Evolutionary conservation across 1,140 invertebrate species (phyloP).

Genomic region (Littorina saxatilis): DNA sequence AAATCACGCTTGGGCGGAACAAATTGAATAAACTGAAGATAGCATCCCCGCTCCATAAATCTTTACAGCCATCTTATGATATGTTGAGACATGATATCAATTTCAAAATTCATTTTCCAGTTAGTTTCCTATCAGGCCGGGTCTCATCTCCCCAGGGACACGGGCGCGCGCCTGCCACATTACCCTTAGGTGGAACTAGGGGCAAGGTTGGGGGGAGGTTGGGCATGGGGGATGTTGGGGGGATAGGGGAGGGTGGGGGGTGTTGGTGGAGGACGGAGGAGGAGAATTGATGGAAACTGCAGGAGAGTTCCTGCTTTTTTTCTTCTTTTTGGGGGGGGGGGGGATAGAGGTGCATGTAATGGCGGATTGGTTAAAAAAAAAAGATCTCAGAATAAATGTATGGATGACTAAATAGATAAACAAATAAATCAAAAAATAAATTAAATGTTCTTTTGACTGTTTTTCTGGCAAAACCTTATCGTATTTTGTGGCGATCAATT

Average conservation of each 20-base stretch:
- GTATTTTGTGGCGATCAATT: too few relatives aligned
- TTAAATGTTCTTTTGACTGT: too few relatives aligned
- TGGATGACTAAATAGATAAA: too few relatives aligned
- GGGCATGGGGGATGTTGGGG: background rate
- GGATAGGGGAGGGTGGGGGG: background rate
- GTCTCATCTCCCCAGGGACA: conserved; percentile 2
- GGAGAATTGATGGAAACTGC: background rate
- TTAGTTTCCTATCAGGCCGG: conserved; percentile 36
- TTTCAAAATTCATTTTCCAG: conserved; percentile 44
- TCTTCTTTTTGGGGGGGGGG: background rate
- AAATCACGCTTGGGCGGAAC: conserved; percentile 42
- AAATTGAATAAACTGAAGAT: conserved; percentile 39
- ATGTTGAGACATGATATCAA: conserved; percentile 43
- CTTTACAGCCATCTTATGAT: conserved; percentile 40
- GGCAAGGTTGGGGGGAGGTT: background rate
- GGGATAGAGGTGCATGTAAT: too few relatives aligned
- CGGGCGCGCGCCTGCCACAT: background rate
- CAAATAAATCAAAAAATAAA: too few relatives aligned
- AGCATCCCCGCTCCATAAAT: conserved; percentile 40
- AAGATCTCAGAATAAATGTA: too few relatives aligned
- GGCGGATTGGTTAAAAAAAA: too few relatives aligned
- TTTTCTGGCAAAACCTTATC: too few relatives aligned
- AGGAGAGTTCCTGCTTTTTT: too few relatives aligned
- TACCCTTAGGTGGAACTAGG: background rate
- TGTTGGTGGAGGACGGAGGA: background rate